Evolutionary conservation across 2,113 vertebrate species (phyloP), one percentile per base, ranked within the genome.

Genomic region (Anhinga rufa): DNA sequence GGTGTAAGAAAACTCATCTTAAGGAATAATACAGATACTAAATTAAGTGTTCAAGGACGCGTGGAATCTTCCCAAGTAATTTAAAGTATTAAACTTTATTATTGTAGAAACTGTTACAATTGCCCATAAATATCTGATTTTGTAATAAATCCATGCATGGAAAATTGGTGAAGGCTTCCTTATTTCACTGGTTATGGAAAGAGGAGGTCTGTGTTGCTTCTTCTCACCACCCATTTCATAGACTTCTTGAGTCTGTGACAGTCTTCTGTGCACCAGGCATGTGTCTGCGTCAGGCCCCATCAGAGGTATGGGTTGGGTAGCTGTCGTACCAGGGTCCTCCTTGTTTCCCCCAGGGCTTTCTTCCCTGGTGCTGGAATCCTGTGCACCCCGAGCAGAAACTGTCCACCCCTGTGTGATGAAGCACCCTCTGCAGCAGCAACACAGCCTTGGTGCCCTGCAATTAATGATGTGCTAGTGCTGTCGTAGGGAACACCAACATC

Each of bases 141-240:
- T 65, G 0, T 94, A 98, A 97, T 98, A 98, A 97, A 98, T 81
- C 79, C 79, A 81, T 13, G 97, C 97, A 97, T 92, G 89, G 88
- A 89, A 94, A 89, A 78, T 21, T 28, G 10, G 26, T 65, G 72
- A 36, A 58, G 34, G 12, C 11, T 96, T 94, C 32, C 31, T 94
- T 82, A 40, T 93, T 97, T 95, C 25, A 16, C 44, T 79, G 44
- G 28, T n/a, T 70, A 24, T 71, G 48, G 68, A 81, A 85, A 69
- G 38, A 69, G 24, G 22, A 72, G 4, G 3, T 78, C 42, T 84
- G 28, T 51, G 34, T 7, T 72, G 11, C 38, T 86, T 82, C 29
- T 77, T 36, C 29, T 79, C 19, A 42, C 12, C 9, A 31, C 8
- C 3, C 3, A 3, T 80, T 76, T 64, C 0, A 0, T 5, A 54